Conservation (phyloP, 2,797 vertebrate species). For the Brachymystax lenok region DNA sequence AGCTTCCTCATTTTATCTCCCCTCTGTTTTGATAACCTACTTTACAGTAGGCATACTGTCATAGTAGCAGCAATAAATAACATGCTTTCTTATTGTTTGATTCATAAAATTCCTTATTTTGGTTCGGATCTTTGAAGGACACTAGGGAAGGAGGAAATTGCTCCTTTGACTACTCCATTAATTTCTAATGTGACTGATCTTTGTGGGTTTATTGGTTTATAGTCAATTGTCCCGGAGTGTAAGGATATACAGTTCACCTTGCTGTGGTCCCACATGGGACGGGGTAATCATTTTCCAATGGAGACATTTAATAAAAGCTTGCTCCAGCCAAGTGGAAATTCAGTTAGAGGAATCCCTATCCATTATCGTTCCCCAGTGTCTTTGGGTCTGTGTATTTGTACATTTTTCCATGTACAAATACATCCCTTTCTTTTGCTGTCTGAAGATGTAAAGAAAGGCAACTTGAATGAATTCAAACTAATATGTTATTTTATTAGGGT, state of each 20-base stretch:
- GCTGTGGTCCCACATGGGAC: constrained; percentile 12
- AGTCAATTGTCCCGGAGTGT: constrained; percentile 24
- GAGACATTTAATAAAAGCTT: constrained; percentile 43
- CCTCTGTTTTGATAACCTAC: no score
- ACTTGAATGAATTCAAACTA: no score
- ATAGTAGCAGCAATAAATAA: constrained; percentile 19
- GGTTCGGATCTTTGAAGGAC: constrained; percentile 14
- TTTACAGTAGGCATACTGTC: neutral
- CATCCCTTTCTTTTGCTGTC: constrained; percentile 23
- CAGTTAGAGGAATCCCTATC: constrained; percentile 46
- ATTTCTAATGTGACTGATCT: constrained; percentile 18
- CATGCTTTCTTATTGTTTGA: neutral
- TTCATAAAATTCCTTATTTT: constrained; percentile 15
- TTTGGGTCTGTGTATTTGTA: constrained; percentile 12
- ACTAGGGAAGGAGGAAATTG: constrained; percentile 3
- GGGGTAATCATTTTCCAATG: constrained; percentile 35
- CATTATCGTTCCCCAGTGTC: constrained; percentile 26
- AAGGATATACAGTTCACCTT: constrained; percentile 31
- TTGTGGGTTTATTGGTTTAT: constrained; percentile 38
- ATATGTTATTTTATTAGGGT: no score
- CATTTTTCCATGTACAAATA: constrained; percentile 24
- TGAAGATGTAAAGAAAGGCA: no score
- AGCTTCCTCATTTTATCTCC: no score
- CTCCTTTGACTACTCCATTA: constrained; percentile 27
- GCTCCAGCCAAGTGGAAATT: constrained; percentile 51